phyloP scores from a whole-genome alignment of 2,797 vertebrate genomes.

The Gambelia wislizenii region DNA sequence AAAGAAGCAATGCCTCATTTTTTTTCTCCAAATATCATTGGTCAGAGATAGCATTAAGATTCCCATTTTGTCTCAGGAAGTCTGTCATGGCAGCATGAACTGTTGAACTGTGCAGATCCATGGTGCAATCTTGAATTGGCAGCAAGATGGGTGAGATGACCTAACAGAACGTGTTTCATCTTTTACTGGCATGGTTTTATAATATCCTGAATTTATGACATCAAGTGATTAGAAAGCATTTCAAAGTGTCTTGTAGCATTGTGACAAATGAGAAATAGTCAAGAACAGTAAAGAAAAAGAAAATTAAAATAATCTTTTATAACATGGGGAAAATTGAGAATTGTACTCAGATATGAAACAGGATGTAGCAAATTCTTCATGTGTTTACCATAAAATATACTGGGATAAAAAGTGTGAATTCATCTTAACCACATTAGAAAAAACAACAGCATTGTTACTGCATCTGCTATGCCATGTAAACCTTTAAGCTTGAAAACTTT shows the following conservation, averaged over 20 bases:
- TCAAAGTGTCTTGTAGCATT: slow-evolving; percentile 37
- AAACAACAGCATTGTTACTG: neutral
- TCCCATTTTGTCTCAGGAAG: slow-evolving; percentile 8
- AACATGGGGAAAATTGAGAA: slow-evolving; percentile 47
- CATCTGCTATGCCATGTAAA: neutral
- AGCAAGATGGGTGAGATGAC: slow-evolving; percentile 35
- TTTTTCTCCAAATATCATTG: slow-evolving; percentile 4
- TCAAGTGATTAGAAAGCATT: slow-evolving; percentile 18
- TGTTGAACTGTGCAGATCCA: slow-evolving; percentile 23
- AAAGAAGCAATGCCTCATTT: slow-evolving; percentile 28
- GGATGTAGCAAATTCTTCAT: neutral
- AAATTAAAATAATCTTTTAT: slow-evolving; percentile 40
- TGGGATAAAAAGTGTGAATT: neutral
- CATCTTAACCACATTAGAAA: neutral
- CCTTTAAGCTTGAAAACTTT: neutral
- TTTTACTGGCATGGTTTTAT: slow-evolving; percentile 8
- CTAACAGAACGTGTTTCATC: slow-evolving; percentile 48
- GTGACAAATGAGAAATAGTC: slow-evolving; percentile 50
- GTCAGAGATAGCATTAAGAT: slow-evolving; percentile 30
- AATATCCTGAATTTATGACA: neutral
- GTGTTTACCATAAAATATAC: slow-evolving; percentile 11
- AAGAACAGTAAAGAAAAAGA: slow-evolving; percentile 36
- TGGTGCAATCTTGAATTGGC: neutral
- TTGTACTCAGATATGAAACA: slow-evolving; percentile 41
- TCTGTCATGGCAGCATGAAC: neutral